Evolutionary conservation across 2,797 vertebrate genomes (phyloP).

Genomic region (Crenuchus spilurus): DNA sequence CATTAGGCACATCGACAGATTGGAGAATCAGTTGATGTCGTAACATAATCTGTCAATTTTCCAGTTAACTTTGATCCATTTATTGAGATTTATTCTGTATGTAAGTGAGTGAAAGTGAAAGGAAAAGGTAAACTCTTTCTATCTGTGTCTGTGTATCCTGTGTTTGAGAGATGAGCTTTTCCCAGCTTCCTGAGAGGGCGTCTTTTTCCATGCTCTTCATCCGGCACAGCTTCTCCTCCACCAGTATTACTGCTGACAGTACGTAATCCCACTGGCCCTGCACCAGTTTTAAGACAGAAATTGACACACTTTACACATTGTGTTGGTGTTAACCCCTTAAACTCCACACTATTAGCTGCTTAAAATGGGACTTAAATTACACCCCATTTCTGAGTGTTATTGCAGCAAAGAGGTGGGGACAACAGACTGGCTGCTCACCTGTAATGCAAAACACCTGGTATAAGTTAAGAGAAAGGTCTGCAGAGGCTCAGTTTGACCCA

Average conservation of each 20-base stretch:
- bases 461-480: too few relatives aligned
- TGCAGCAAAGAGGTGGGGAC: too few relatives aligned
- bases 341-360: neutral
- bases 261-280: slow-evolving; percentile 2
- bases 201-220: slow-evolving; percentile 21
- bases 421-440: too few relatives aligned
- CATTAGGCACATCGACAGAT: neutral
- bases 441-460: too few relatives aligned
- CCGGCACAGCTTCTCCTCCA: slow-evolving; percentile 17
- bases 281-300: neutral
- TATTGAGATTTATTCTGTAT: neutral
- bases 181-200: slow-evolving; percentile 42
- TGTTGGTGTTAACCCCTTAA: neutral
- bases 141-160: slow-evolving; percentile 44
- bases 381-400: too few relatives aligned
- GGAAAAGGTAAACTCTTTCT: slow-evolving; percentile 6
- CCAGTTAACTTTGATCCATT: neutral
- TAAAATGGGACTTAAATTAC: too few relatives aligned
- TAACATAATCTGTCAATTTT: neutral
- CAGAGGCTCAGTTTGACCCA: too few relatives aligned
- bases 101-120: slow-evolving; percentile 32
- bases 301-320: neutral
- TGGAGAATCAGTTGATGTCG: neutral
- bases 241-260: slow-evolving; percentile 11
- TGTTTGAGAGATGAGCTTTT: slow-evolving; percentile 32